Conservation (phyloP, 2,888 invertebrate genomes). For the Lathronympha strigana region DNA sequence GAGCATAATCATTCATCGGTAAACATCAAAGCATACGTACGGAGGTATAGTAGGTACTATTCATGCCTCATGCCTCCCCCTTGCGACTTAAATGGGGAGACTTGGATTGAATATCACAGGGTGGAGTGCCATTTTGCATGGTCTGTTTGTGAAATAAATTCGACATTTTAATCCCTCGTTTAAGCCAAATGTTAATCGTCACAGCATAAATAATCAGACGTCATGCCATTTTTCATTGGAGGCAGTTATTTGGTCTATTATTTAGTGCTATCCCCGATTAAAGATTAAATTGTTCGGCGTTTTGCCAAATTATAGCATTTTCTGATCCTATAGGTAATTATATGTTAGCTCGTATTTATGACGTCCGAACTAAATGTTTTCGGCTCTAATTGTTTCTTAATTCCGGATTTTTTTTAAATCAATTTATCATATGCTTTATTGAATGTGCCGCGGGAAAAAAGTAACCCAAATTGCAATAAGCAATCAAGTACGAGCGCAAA, state of each 20-base stretch:
- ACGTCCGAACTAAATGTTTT: background rate
- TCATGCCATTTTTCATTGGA: conserved; percentile 28
- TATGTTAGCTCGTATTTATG: background rate
- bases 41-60: conserved; percentile 30
- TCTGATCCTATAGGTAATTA: conserved; percentile 33
- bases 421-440: conserved; percentile 38
- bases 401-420: conserved; percentile 18
- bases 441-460: conserved; percentile 53
- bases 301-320: conserved; percentile 12
- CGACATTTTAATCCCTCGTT: conserved; percentile 39
- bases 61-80: conserved; percentile 33
- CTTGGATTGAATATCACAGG: conserved; percentile 39
- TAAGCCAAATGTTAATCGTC: conserved; percentile 40
- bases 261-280: conserved; percentile 22
- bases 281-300: conserved; percentile 8
- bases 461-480: conserved; percentile 56
- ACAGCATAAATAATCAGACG: conserved; percentile 32
- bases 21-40: conserved; percentile 38
- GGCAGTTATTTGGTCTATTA: conserved; percentile 22
- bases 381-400: conserved; percentile 30
- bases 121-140: conserved; percentile 40
- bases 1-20: conserved; percentile 40
- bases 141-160: conserved; percentile 37
- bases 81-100: conserved; percentile 34
- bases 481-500: conserved; percentile 69